A percentile compares a stretch with the other conserved stretches of the same genome.
phyloP scores from a whole-genome alignment of 2,888 invertebrate species.

The Trichacis sp. region DNA sequence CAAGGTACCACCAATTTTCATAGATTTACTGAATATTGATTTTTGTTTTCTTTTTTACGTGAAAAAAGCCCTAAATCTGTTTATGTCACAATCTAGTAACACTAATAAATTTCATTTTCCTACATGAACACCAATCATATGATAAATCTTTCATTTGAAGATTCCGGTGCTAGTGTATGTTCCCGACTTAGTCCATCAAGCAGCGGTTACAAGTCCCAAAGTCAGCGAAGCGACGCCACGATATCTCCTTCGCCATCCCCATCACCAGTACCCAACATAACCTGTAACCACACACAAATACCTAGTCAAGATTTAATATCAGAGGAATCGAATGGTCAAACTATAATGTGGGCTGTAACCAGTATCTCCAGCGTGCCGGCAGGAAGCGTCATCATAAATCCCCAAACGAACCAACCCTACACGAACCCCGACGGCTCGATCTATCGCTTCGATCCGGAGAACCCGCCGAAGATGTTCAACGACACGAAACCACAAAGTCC shows the following conservation, averaged over 20 bases:
- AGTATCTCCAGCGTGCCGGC: slow-evolving; percentile 87
- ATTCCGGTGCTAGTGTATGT: slow-evolving; percentile 74
- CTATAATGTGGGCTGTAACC: slow-evolving; percentile 88
- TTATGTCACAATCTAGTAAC: no score
- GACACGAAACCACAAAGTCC: slow-evolving; percentile 8
- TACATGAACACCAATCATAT: no score
- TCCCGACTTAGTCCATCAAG: slow-evolving; percentile 82
- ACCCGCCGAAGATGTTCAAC: slow-evolving; percentile 72
- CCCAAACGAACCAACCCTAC: slow-evolving; percentile 82
- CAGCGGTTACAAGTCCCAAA: slow-evolving; percentile 82
- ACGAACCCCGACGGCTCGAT: slow-evolving; percentile 82
- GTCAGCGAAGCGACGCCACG: slow-evolving; percentile 72
- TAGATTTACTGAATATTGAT: not conserved
- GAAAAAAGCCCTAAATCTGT: no score
- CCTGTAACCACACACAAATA: slow-evolving; percentile 60
- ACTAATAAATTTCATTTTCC: no score
- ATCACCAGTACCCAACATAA: slow-evolving; percentile 59
- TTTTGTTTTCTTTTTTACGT: no score
- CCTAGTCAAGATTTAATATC: slow-evolving; percentile 64
- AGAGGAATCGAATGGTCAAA: slow-evolving; percentile 58
- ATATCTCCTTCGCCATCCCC: slow-evolving; percentile 65
- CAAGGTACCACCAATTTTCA: slow-evolving; percentile 73
- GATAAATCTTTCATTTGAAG: slow-evolving; percentile 57
- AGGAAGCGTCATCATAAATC: slow-evolving; percentile 91
- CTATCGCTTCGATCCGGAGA: slow-evolving; percentile 82